Evolutionary conservation across 1,140 invertebrate species (phyloP), one percentile per base, ranked within the genome.

Genomic region (Drosophila bifasciata): DNA sequence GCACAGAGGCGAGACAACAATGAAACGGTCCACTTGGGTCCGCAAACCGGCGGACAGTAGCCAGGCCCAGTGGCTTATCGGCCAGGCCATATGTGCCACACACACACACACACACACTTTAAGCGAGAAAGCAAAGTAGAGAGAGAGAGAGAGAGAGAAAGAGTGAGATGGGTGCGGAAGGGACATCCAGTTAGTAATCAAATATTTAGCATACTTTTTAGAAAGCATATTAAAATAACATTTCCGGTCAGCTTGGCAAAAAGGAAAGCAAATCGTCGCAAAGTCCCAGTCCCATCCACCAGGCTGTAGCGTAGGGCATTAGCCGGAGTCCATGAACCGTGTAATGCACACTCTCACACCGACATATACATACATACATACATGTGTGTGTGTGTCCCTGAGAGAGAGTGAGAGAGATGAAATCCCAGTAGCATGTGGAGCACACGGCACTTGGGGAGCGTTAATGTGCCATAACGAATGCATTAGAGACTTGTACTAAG

Each of bases 141-240:
- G 16, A 21, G 13, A 11, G 32, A 40, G 8, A 53, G 13, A 23
- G 3, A 41, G 6, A 15, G 36, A 3, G 3, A 5, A 3, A 32
- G 2, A 39, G 43, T 39, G 51, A 32, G 52, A 68, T 64, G 19
- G 25, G 49, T 13, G 32, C 15, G 1, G 16, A 32, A 46, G 3
- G 23, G 6, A 44, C 51, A 46, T 15, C 15, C 41, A 75, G 81
- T 70, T 79, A 63, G 75, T 86, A 86, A 86, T 86, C 83, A 86
- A 86, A 86, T 86, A 86, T 86, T 86, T 88, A 86, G 83, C 83
- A 86, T 86, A 86, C 83, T 86, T 86, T 86, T 78, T 81, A 75
- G 70, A 67, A 79, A 80, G 63, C 70, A 78, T 86, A 88, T 86
- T 88, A 86, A 86, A 86, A 86, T 86, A 86, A 81, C 83, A 86